Evolutionary conservation across 2,888 invertebrate genomes (phyloP), one percentile per base, ranked within the genome.

Genomic region (Parapristionchus giblindavisi): DNA sequence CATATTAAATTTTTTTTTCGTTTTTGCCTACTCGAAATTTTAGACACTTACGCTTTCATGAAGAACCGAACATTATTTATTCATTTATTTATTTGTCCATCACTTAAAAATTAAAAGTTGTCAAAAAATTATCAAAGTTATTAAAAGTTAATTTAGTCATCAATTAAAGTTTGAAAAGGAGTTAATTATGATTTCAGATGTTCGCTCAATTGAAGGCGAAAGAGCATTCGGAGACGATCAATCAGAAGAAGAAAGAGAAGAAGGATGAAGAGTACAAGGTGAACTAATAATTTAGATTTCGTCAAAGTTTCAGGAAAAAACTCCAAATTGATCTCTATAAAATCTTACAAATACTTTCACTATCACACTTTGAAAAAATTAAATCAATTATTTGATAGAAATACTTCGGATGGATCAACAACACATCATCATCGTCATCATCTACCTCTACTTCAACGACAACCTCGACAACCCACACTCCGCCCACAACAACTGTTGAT

Each of bases 381-480:
- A n/a, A n/a, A 1, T 65, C 2, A 14, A 27, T n/a, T 43, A 29
- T n/a, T n/a, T n/a, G n/a, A n/a, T 8, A 65, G 63, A 65, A 65
- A 29, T 65, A 65, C 43, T 65, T 65, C 63, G 63, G 43, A 65
- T 65, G 63, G 63, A 68, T 68, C 68, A 52, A 68, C 36, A 36
- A 27, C 0, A 52, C 68, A 24, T 61, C 40, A 5, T 43, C 63
- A 1, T 24, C 63, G 1, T 27, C 63, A 29, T 29, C 63, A 8
- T 34, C 51, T 8, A 68, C 51, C 8, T 68, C 68, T 6, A 68
- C 68, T 27, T 11, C 68, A 2, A 51, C 66, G 2, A 27, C 65
- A 1, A 60, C 61, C 1, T 27, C 66, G 2, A 27, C 65, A 1
- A 60, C 61, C 1, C 24, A 36, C 40, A 8, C 24, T 65, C 11